Evolutionary conservation across 2,113 vertebrate species (phyloP).

Genomic region (Neodontobutis hainanensis): DNA sequence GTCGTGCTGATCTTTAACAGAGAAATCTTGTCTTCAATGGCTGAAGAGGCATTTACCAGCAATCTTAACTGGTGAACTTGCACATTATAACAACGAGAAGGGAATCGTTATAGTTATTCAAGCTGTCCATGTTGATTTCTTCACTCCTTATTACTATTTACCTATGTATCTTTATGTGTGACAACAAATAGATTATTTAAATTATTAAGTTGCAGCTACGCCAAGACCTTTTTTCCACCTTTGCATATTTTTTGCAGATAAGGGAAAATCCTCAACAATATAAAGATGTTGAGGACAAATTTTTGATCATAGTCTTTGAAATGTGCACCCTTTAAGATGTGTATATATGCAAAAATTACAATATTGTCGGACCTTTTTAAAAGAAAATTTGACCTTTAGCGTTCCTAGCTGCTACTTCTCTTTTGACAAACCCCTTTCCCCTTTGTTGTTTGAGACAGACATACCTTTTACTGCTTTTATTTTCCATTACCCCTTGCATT

Average conservation of each 20-base stretch:
- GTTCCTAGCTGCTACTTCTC: too few species aligned
- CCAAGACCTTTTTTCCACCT: neutral
- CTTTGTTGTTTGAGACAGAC: neutral
- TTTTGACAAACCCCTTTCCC: neutral
- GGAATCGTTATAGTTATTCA: neutral
- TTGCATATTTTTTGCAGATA: neutral
- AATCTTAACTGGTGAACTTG: neutral
- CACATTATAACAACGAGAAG: neutral
- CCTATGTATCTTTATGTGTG: neutral
- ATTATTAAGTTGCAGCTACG: neutral
- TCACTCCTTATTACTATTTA: neutral
- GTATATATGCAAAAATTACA: neutral
- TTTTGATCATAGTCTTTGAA: neutral
- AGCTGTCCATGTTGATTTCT: neutral
- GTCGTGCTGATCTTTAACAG: neutral
- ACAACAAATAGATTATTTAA: neutral
- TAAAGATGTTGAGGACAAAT: too few species aligned
- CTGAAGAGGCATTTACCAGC: constrained; percentile 12
- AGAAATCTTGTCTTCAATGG: constrained; percentile 17
- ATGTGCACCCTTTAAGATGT: too few species aligned
- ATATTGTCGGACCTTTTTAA: neutral
- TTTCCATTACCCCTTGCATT: neutral
- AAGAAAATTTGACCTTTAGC: too few species aligned
- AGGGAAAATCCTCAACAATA: neutral
- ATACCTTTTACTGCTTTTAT: neutral